Evolutionary conservation across 2,113 vertebrate genomes (phyloP), one percentile per base, ranked within the genome.

Genomic region (Chaetodon auriga): DNA sequence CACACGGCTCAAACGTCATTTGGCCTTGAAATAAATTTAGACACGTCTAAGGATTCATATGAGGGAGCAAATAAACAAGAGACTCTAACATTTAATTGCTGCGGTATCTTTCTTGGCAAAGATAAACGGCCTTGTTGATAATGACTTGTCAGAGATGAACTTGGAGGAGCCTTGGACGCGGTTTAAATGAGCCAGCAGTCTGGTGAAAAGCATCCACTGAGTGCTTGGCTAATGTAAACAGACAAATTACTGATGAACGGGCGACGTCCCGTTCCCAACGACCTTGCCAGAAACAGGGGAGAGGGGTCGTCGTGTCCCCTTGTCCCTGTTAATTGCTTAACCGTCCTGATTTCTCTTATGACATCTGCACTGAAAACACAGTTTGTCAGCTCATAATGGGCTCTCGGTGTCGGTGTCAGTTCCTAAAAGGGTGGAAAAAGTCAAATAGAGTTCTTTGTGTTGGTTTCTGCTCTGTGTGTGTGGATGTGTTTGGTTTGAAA

Each of bases 101-200:
- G 43, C 63, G 53, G 18, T 74, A 25, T 89, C 49, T 82, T 78
- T 61, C 58, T 48, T 78, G 83, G 85, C 62, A 73, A 36, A 81
- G 81, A 88, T 75, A 60, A 70, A 80, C 68, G 65, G 75, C 90
- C 92, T 93, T 87, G 90, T 73, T 81, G 82, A 80, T 87, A 82
- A 81, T 66, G 83, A 90, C 77, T 81, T 46, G 85, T 84, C 63
- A 45, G 80, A 81, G 82, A 92, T 90, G 84, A 92, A 87, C 75
- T 92, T 85, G 89, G 66, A 77, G 51, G 60, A 92, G 85, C 90
- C 91, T 92, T 93, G 92, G 82, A 60, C 36, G 77, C 76, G 18
- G 69, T 82, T 90, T 38, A 64, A 86, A 82, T 86, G 90, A 91
- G 87, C 80, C 84, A 84, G 77, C 82, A 88, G 41, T 82, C 72